Base-by-base conservation (phyloP, 2,797 vertebrate species). In the Lepidocolaptes lacrymiger region DNA sequence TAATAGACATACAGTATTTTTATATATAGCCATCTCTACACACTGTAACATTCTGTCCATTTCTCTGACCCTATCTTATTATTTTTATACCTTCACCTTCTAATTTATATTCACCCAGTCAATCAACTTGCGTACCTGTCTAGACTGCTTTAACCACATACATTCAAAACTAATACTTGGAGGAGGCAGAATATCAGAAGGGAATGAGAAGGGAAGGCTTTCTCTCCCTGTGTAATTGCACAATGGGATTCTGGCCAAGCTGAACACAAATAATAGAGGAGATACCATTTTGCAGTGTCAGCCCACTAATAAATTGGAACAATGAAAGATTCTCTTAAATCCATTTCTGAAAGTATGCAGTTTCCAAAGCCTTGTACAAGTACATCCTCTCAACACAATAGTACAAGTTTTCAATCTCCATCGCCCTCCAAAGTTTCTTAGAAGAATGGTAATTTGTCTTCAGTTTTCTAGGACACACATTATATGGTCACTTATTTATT, bases 261-360 rank as follows among this genome's bases (percentile, higher is more conserved):
- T 75, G 68, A 85, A 43, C n/a, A 69, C 63, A 87, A 90, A 88
- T 83, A 86, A 56, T 39, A 91, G 34, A 74, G 23, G 22, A 95
- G 68, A 95, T 88, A 85, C 30, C 39, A 64, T 79, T 91, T 76
- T 89, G 67, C 83, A 93, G 20, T 81, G 83, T 87, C 75, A 91
- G 75, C 43, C 23, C 72, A 88, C 94, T 89, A 95, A 94, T 89
- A 93, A 88, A 90, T 78, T 8, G 12, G 66, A 94, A 91, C 84
- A 91, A 92, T 78, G 72, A 86, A 91, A 91, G 52, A 85, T 81
- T 87, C 69, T 76, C 80, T 88, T 91, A 90, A 94, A 92, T 88
- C 68, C 9, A 16, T 95, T 95, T 97, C 88, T 89, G 72, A 93
- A 85, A 92, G 39, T 37, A 72, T 75, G 61, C 49, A 85, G 66